These are phyloP conservation scores for Papilio helenus DNA, from an alignment of 1,140 invertebrate species.

Conservation along the genomic window DNA sequence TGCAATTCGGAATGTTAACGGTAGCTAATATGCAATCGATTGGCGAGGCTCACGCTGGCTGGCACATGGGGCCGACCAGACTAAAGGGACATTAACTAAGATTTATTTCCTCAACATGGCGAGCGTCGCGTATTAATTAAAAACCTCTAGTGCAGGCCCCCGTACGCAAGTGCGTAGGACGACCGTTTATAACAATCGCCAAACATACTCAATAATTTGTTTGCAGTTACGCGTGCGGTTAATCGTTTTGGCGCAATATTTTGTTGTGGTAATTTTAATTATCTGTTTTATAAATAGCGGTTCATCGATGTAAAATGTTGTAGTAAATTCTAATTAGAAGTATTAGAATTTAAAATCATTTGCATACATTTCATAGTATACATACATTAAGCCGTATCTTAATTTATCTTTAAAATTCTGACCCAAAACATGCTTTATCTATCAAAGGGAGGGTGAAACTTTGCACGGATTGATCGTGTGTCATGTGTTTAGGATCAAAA, in stretches of 20 bases:
- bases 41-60: conserved; percentile 37
- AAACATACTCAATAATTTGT: conserved; percentile 25
- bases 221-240: conserved; percentile 7
- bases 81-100: conserved; percentile 78
- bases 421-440: background rate
- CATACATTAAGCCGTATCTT: background rate
- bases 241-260: background rate
- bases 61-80: conserved; percentile 62
- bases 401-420: background rate
- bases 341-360: too few species aligned
- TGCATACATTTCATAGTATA: background rate
- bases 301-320: background rate
- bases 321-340: too few species aligned
- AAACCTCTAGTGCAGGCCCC: conserved; percentile 61
- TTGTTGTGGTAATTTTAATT: background rate
- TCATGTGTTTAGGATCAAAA: conserved; percentile 53
- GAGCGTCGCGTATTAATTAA: conserved; percentile 71
- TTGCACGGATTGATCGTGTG: conserved; percentile 41
- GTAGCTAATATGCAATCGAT: conserved; percentile 45
- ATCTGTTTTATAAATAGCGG: background rate
- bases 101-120: conserved; percentile 67
- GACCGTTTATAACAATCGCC: conserved; percentile 34
- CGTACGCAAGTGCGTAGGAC: conserved; percentile 55
- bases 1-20: conserved; percentile 33
- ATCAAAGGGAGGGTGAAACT: conserved; percentile 21